A percentile compares a stretch with the other conserved stretches of the same genome.
phyloP scores from a whole-genome alignment of 1,140 invertebrate species.

The Papilio glaucus region DNA sequence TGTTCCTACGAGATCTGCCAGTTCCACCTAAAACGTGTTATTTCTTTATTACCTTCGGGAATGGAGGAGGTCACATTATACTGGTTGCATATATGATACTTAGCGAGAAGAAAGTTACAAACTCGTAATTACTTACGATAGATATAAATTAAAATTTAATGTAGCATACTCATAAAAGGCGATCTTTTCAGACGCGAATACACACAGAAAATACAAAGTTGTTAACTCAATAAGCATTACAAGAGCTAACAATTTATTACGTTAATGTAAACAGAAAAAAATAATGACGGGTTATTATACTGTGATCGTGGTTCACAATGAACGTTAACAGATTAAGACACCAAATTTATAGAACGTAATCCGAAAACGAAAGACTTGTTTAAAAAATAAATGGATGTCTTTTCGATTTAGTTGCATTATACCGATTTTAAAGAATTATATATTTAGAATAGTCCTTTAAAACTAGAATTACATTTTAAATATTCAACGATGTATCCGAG shows the following conservation, averaged over 20 bases:
- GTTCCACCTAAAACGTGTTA: conserved; percentile 10
- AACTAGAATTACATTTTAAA: conserved; percentile 5
- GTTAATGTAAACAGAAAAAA: no score
- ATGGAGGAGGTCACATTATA: conserved; percentile 41
- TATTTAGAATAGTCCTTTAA: neutral
- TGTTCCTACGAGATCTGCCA: conserved; percentile 41
- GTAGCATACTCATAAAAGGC: neutral
- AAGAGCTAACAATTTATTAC: no score
- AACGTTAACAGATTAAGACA: no score
- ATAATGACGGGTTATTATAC: no score
- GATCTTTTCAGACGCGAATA: neutral
- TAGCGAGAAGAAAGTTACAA: conserved; percentile 52
- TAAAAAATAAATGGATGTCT: no score
- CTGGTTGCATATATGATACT: conserved; percentile 55
- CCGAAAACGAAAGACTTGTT: no score
- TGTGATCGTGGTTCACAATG: no score
- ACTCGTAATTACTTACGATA: conserved; percentile 62
- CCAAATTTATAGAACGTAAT: no score
- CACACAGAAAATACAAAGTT: no score
- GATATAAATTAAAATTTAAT: conserved; percentile 7
- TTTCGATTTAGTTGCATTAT: no score
- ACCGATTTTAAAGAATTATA: neutral
- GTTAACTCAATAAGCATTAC: neutral
- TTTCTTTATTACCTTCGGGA: conserved; percentile 11
- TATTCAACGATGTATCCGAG: conserved; percentile 21